These are phyloP conservation scores for Dryobota labecula DNA, from an alignment of 2,888 invertebrate genomes.

Conservation along the genomic window DNA sequence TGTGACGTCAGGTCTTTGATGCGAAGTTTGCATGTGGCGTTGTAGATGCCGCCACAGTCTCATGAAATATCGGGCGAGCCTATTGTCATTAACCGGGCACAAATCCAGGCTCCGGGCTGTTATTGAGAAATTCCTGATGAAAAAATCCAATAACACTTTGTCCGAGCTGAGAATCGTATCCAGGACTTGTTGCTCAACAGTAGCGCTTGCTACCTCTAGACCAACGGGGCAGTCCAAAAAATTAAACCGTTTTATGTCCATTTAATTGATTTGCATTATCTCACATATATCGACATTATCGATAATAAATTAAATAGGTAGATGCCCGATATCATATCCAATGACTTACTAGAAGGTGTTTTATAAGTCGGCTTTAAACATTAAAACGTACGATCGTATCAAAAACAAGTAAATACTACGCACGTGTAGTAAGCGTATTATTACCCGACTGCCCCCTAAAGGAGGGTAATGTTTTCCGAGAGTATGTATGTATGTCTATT, in stretches of 20 bases:
- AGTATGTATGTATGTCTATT: too few species aligned
- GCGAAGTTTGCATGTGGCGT: too few species aligned
- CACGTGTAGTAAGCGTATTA: not conserved
- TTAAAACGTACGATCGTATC: not conserved
- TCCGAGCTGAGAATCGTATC: not conserved
- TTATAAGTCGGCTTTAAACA: not conserved
- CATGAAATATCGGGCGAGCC: not conserved
- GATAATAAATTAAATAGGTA: constrained; percentile 13
- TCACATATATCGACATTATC: constrained; percentile 5
- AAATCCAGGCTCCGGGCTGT: not conserved
- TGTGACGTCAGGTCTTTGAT: too few species aligned
- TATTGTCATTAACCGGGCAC: not conserved
- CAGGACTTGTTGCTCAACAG: not conserved
- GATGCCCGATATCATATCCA: constrained; percentile 30
- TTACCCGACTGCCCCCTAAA: too few species aligned
- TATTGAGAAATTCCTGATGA: not conserved
- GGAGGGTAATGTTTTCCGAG: too few species aligned
- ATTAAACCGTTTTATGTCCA: not conserved
- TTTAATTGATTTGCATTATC: constrained; percentile 2
- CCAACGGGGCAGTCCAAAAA: not conserved
- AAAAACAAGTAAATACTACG: not conserved
- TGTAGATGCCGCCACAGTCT: too few species aligned
- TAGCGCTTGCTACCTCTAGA: too few species aligned
- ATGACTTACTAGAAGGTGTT: constrained; percentile 28
- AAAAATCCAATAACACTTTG: not conserved